Conservation (phyloP, 1,140 invertebrate genomes). For the Leguminivora glycinivorella region DNA sequence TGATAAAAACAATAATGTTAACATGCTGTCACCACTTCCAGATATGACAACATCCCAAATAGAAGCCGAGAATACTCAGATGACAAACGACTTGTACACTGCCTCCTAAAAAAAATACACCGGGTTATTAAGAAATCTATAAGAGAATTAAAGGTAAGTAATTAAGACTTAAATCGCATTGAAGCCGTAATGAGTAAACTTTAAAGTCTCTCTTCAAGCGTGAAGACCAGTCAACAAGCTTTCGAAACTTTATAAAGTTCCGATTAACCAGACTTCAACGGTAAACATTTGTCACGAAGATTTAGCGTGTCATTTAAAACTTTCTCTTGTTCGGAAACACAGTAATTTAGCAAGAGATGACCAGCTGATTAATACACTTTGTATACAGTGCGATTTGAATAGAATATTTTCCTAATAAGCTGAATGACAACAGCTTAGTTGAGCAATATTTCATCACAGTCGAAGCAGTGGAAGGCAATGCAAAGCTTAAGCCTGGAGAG, state of each 20-base stretch:
- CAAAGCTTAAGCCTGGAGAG: constrained; percentile 1
- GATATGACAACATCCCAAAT: constrained; percentile 96
- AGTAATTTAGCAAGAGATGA: neutral
- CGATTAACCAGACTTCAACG: neutral
- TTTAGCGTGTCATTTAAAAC: constrained; percentile 6
- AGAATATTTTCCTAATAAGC: neutral
- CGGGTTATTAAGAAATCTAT: constrained; percentile 91
- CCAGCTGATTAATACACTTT: neutral
- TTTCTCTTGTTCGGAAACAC: neutral
- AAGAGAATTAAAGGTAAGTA: constrained; percentile 89
- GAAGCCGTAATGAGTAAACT: constrained; percentile 9
- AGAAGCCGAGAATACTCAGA: constrained; percentile 94
- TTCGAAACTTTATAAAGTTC: neutral
- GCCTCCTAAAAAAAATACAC: constrained; percentile 94
- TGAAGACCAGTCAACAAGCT: constrained; percentile 1
- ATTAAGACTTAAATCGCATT: constrained; percentile 19
- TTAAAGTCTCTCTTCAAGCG: neutral
- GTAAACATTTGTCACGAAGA: constrained; percentile 4
- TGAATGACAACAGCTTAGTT: neutral
- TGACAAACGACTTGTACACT: constrained; percentile 96
- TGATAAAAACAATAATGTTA: constrained; percentile 29
- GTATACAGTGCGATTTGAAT: neutral
- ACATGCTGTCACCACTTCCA: constrained; percentile 73
- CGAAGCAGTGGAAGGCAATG: neutral
- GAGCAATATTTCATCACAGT: constrained; percentile 7